phyloP scores from a whole-genome alignment of 2,888 invertebrate species.

The Epinotia brunnichana region DNA sequence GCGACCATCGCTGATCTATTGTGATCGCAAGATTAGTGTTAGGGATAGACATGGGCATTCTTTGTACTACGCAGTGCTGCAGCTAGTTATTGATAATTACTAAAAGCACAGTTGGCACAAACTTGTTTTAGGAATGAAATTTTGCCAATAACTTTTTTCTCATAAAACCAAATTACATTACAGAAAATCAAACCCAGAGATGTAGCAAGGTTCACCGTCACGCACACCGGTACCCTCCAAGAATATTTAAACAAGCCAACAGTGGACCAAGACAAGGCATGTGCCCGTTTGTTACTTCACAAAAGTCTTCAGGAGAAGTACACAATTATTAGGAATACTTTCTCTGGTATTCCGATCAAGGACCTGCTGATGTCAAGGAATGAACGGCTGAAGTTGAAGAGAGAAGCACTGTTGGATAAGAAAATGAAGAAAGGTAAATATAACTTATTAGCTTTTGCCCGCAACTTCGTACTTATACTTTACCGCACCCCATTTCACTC shows the following conservation, averaged over 20 bases:
- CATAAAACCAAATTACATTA: slow-evolving; percentile 46
- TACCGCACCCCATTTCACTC: no score
- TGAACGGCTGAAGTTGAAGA: slow-evolving; percentile 72
- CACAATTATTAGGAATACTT: slow-evolving; percentile 65
- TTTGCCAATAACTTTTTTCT: not conserved
- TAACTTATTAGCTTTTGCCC: no score
- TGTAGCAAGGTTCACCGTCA: slow-evolving; percentile 72
- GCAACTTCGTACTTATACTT: no score
- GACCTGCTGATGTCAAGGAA: slow-evolving; percentile 76
- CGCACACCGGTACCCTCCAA: slow-evolving; percentile 68
- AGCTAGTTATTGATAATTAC: no score
- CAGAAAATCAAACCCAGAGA: slow-evolving; percentile 79
- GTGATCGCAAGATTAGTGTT: no score
- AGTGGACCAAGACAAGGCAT: slow-evolving; percentile 71
- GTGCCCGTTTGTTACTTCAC: slow-evolving; percentile 72
- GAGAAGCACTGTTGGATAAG: slow-evolving; percentile 70
- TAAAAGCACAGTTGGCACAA: no score
- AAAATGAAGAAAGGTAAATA: slow-evolving; percentile 56
- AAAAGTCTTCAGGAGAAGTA: slow-evolving; percentile 74
- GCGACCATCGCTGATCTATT: no score
- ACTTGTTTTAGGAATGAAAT: no score
- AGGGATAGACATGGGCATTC: no score
- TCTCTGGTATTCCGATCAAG: slow-evolving; percentile 70
- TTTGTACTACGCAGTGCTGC: no score
- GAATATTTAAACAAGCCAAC: slow-evolving; percentile 68